These are phyloP conservation scores for Mungos mungo DNA, from an alignment of 2,113 vertebrate genomes.

Conservation along the genomic window DNA sequence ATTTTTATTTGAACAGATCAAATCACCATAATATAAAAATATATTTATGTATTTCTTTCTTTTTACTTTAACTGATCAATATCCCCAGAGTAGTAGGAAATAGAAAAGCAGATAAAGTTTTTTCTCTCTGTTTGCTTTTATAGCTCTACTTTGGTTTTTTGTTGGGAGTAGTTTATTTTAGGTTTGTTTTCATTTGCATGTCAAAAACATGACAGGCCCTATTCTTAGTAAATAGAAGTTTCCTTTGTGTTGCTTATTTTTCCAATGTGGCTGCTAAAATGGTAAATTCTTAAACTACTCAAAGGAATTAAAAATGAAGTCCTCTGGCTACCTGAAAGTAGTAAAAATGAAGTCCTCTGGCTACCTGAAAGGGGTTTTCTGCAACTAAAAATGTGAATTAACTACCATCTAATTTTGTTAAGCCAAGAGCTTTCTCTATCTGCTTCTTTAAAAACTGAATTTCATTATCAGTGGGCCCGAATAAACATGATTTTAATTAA, in stretches of 20 bases:
- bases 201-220: background rate
- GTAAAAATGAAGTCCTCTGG: background rate
- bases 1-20: background rate
- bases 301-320: background rate
- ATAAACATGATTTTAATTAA: background rate
- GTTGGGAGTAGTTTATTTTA: background rate
- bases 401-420: background rate
- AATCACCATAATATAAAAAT: background rate
- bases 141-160: background rate
- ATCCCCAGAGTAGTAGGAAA: background rate
- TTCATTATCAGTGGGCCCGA: background rate
- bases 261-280: background rate
- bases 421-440: background rate
- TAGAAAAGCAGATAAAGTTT: background rate
- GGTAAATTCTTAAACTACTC: background rate
- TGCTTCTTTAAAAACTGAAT: constrained; percentile 15
- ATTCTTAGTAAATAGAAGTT: background rate
- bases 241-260: background rate
- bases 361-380: background rate
- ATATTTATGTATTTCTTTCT: background rate
- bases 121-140: background rate
- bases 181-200: background rate
- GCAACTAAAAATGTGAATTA: background rate
- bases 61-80: background rate
- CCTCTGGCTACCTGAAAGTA: background rate